Conservation (phyloP, 2,888 invertebrate genomes). For the Opisthograptis luteolata region DNA sequence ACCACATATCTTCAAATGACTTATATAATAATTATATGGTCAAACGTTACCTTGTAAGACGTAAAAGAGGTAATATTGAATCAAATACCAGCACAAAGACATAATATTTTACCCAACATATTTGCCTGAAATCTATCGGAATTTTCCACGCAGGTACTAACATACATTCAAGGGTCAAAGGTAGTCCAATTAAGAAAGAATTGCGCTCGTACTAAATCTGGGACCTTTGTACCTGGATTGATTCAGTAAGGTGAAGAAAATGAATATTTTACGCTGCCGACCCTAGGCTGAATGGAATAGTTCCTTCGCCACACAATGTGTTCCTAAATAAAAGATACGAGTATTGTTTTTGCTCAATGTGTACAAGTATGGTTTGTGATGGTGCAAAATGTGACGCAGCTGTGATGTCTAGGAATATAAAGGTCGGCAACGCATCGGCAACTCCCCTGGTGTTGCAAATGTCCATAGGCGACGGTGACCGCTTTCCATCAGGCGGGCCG, state of each 20-base stretch:
- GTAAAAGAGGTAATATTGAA: too few relatives aligned
- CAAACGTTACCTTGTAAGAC: too few relatives aligned
- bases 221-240: constrained; percentile 56
- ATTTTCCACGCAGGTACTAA: constrained; percentile 6
- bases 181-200: constrained; percentile 59
- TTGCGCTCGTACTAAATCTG: constrained; percentile 56
- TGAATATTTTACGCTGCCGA: constrained; percentile 61
- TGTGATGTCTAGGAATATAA: too few relatives aligned
- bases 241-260: constrained; percentile 58
- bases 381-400: constrained; percentile 26
- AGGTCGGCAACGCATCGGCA: too few relatives aligned
- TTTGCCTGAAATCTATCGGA: not conserved
- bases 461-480: too few relatives aligned
- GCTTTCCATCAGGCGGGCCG: too few relatives aligned
- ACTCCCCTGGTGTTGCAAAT: too few relatives aligned
- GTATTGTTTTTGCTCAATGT: constrained; percentile 44
- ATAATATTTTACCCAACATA: too few relatives aligned
- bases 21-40: too few relatives aligned
- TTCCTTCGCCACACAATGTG: constrained; percentile 49
- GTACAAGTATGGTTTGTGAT: constrained; percentile 6
- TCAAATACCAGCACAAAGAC: too few relatives aligned
- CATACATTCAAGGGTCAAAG: constrained; percentile 41
- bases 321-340: constrained; percentile 58
- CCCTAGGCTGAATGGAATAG: constrained; percentile 46
- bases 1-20: too few relatives aligned